Percentiles rank a stretch among this genome's conserved stretches.
Evolutionary conservation across 2,113 vertebrate species (phyloP).

Genomic region (Cacatua alba): DNA sequence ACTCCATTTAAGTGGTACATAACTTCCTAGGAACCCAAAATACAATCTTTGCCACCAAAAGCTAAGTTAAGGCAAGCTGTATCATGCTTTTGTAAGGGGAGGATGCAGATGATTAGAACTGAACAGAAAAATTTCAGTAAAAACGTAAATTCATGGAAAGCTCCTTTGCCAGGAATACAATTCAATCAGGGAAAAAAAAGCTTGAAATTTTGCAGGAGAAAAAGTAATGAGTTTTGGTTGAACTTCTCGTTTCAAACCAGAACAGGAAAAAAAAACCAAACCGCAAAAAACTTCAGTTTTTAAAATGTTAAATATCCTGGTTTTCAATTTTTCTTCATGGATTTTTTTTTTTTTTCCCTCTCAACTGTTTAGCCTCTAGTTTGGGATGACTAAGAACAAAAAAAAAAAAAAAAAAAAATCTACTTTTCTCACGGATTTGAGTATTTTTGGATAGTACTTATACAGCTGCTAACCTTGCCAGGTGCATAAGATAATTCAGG

Average conservation of each 20-base stretch:
- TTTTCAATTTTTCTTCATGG: background rate
- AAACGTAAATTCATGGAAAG: background rate
- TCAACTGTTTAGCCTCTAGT: background rate
- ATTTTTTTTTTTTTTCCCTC: background rate
- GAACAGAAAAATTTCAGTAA: background rate
- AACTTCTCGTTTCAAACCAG: background rate
- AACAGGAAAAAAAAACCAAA: background rate
- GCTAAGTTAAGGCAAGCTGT: background rate
- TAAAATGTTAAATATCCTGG: background rate
- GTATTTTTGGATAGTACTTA: background rate
- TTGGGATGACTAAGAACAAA: background rate
- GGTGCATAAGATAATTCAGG: background rate
- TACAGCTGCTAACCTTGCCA: background rate
- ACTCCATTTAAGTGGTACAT: rapidly evolving
- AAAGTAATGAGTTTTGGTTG: background rate
- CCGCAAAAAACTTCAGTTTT: background rate
- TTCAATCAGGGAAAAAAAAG: background rate
- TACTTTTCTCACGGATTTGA: background rate
- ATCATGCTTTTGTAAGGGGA: background rate
- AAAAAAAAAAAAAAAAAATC: background rate
- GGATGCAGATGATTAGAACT: background rate
- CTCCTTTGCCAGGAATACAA: background rate
- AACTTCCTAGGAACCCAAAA: background rate
- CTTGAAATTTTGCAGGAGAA: background rate
- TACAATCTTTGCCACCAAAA: background rate